These are phyloP conservation scores for Sericinus montela DNA, from an alignment of 2,888 invertebrate species.

Conservation along the genomic window DNA sequence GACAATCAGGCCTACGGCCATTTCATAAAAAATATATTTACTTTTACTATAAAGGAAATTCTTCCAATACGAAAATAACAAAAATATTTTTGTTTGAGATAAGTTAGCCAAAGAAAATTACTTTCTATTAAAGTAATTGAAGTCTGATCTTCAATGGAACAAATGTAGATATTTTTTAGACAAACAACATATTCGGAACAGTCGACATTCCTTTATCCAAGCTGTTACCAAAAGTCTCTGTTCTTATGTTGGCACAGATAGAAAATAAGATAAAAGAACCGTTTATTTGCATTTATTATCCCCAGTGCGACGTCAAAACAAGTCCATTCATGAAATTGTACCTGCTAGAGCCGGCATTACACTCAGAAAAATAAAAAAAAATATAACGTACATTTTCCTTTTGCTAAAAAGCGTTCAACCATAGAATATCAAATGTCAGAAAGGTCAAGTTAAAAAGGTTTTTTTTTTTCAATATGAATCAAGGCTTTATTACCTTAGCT, in stretches of 20 bases:
- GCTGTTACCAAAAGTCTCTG: constrained; percentile 5
- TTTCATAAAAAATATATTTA: constrained; percentile 6
- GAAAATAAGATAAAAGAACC: constrained; percentile 16
- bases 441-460: constrained; percentile 4
- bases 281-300: constrained; percentile 16
- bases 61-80: not conserved
- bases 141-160: constrained; percentile 1
- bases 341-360: constrained; percentile 1
- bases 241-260: constrained; percentile 9
- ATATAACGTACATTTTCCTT: constrained; percentile 9
- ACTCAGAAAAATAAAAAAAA: not conserved
- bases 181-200: constrained; percentile 1
- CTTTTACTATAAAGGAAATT: constrained; percentile 1
- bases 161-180: constrained; percentile 1
- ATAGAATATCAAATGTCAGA: not conserved
- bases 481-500: not conserved
- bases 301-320: constrained; percentile 11
- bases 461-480: not conserved
- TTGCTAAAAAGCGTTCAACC: not conserved
- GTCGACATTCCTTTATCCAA: constrained; percentile 2
- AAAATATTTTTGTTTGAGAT: not conserved
- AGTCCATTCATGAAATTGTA: constrained; percentile 16
- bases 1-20: not conserved
- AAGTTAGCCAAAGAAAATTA: constrained; percentile 2
- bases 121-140: constrained; percentile 5